These are phyloP conservation scores for Brachypalpus laphriformis DNA, from an alignment of 2,888 invertebrate species.

Conservation along the genomic window DNA sequence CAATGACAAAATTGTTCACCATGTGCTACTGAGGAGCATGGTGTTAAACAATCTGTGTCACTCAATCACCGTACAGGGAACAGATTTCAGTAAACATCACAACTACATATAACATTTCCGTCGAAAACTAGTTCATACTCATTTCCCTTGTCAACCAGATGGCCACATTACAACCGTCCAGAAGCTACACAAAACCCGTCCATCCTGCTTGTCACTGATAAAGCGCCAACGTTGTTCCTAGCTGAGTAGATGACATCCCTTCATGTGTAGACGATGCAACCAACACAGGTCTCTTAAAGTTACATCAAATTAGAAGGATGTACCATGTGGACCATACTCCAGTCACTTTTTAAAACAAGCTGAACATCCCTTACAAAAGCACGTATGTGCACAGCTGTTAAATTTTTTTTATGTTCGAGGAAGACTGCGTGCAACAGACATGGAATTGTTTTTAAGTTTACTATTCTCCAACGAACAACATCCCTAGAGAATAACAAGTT, in stretches of 20 bases:
- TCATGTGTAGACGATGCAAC: neutral
- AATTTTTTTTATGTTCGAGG: neutral
- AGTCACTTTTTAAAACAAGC: no score
- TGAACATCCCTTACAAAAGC: neutral
- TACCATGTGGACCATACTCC: neutral
- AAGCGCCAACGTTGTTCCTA: neutral
- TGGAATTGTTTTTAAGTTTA: neutral
- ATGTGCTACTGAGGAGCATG: no score
- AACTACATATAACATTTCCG: no score
- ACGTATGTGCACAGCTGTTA: conserved; percentile 21
- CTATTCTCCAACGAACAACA: neutral
- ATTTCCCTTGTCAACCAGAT: conserved; percentile 4
- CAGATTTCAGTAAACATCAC: no score
- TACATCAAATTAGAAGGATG: neutral
- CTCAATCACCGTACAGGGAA: no score
- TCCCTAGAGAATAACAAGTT: neutral
- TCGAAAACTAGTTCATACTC: neutral
- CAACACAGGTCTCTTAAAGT: neutral
- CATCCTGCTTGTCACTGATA: neutral
- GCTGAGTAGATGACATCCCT: neutral
- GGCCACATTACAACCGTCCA: neutral
- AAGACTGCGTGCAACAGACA: neutral
- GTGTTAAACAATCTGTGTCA: no score
- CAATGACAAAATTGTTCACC: no score
- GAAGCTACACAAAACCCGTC: neutral